Base-by-base conservation (phyloP, 1,140 invertebrate genomes). In the Pachyrhynchus sulphureomaculatus region DNA sequence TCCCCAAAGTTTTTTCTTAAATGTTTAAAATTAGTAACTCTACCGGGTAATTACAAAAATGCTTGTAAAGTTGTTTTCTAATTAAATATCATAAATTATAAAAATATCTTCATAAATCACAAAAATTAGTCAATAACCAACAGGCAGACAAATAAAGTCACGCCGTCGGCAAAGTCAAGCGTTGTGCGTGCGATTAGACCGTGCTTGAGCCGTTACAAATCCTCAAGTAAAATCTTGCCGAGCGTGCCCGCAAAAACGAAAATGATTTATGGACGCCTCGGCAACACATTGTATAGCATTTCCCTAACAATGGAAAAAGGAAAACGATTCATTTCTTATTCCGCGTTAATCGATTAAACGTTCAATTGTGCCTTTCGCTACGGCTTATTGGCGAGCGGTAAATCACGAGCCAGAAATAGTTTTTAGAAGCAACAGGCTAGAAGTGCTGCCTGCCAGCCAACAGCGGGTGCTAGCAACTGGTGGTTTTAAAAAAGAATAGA, bases 331-430 rank as follows among this genome's bases (percentile, higher is more conserved):
- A 59, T 64, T 67, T 57, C 61, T 67, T 64, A 67, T 67, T 67
- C 61, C 32, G 52, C 56, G 44, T 36, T 67, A 67, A 67, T 67
- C 65, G 62, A 64, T 64, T 60, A 53, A 55, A 60, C 49, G 57
- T 67, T 67, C 61, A 67, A 64, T 62, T 62, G 65, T 60, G 56
- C 65, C 39, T 58, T 55, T 58, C 47, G 48, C 37, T 42, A 64
- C 56, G 65, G 62, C 65, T 67, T 67, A 67, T 67, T 67, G 65
- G 55, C 57, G 51, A 54, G 56, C 47, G 48, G 62, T 67, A 67
- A 67, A 67, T 67, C 65, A 64, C 62, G 51, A 39, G 41, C 37
- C 24, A 52, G 51, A 47, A 65, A 60, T 59, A 59, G 56, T 59
- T 57, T 51, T 59, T 41, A 33, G 20, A 44, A 51, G 62, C 62